Percentiles rank a stretch among this genome's conserved stretches.
Conservation (phyloP, 1,140 invertebrate genomes). For the Maconellicoccus hirsutus region DNA sequence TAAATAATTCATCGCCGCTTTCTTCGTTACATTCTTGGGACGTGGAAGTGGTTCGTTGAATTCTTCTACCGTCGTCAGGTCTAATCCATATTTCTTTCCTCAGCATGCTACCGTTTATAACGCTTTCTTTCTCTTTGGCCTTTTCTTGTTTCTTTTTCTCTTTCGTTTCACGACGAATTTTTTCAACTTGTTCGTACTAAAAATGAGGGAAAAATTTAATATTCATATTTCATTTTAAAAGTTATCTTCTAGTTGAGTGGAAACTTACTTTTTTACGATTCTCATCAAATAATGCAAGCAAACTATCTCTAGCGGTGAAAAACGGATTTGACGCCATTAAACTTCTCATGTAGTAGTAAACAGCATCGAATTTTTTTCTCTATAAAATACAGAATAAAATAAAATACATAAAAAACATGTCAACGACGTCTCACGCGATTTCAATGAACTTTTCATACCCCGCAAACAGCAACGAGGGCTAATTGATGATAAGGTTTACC, state of each 20-base stretch:
- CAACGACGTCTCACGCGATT: too few species aligned
- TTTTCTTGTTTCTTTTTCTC: slow-evolving; percentile 41
- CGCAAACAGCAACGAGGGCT: slow-evolving; percentile 79
- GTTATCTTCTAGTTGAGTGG: neutral
- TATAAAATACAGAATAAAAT: slow-evolving; percentile 37
- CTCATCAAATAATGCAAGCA: slow-evolving; percentile 82
- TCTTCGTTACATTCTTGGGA: slow-evolving; percentile 39
- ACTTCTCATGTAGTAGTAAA: slow-evolving; percentile 93
- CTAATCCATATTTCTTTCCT: slow-evolving; percentile 72
- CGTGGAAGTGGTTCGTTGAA: slow-evolving; percentile 51
- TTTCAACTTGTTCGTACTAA: slow-evolving; percentile 71
- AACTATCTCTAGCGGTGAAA: slow-evolving; percentile 73
- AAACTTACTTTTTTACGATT: slow-evolving; percentile 74
- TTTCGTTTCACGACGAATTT: slow-evolving; percentile 53
- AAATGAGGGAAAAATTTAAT: too few species aligned
- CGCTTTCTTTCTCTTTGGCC: slow-evolving; percentile 45
- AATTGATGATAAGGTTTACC: slow-evolving; percentile 88
- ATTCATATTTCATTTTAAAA: neutral
- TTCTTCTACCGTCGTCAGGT: slow-evolving; percentile 50
- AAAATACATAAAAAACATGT: too few species aligned
- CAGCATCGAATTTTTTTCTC: slow-evolving; percentile 71
- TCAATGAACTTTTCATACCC: slow-evolving; percentile 46
- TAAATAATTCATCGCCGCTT: slow-evolving; percentile 51
- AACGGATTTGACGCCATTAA: slow-evolving; percentile 88
- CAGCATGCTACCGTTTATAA: slow-evolving; percentile 37